Conservation (phyloP, 2,113 vertebrate genomes). For the Hemiscyllium ocellatum region DNA sequence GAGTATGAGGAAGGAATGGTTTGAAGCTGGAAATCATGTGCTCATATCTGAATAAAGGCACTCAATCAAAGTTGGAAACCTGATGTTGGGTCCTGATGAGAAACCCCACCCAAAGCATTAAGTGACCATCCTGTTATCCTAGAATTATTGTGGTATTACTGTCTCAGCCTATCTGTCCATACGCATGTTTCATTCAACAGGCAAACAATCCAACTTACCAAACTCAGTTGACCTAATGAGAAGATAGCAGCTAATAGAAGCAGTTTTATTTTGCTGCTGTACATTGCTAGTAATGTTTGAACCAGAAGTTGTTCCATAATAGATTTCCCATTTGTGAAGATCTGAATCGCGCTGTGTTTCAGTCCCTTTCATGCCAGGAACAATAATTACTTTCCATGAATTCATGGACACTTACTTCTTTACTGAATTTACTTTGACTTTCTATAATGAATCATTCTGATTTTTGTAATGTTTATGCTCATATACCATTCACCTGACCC, state of each 20-base stretch:
- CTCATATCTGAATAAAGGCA: too few relatives aligned
- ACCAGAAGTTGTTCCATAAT: background rate
- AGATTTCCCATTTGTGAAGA: background rate
- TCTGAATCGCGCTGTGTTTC: background rate
- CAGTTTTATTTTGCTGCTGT: background rate
- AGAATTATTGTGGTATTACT: background rate
- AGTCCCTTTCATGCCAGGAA: background rate
- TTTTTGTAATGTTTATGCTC: background rate
- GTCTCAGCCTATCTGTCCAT: background rate
- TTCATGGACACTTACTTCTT: background rate
- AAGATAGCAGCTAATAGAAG: background rate
- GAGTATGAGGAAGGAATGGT: too few relatives aligned
- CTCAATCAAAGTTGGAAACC: too few relatives aligned
- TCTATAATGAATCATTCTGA: background rate
- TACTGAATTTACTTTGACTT: background rate
- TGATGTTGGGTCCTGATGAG: too few relatives aligned
- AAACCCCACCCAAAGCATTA: too few relatives aligned
- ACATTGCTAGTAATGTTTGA: background rate
- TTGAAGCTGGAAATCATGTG: too few relatives aligned
- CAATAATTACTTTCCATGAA: background rate
- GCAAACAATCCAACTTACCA: background rate
- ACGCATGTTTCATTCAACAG: too few relatives aligned
- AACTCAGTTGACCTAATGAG: background rate
- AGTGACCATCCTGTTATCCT: too few relatives aligned
- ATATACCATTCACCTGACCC: slow-evolving; percentile 45